These are phyloP conservation scores for Bemisia tabaci DNA, from an alignment of 1,140 invertebrate genomes.

Conservation along the genomic window DNA sequence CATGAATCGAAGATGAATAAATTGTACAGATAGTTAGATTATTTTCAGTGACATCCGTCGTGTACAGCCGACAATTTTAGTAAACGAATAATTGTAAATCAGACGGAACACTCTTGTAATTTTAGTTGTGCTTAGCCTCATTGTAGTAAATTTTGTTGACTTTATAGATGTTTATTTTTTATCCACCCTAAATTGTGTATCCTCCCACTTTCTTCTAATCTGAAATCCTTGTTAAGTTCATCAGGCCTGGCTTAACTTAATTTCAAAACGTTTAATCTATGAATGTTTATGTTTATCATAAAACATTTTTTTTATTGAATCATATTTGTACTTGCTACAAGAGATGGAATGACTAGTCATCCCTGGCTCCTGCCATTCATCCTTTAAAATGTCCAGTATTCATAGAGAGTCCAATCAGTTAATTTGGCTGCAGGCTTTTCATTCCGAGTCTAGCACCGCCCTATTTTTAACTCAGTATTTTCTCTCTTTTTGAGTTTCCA, in stretches of 20 bases:
- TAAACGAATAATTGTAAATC: neutral
- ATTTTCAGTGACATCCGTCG: neutral
- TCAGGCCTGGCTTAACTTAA: too few species aligned
- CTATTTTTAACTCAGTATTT: too few species aligned
- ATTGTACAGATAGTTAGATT: neutral
- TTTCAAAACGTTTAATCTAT: too few species aligned
- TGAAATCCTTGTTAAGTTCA: neutral
- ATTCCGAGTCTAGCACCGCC: too few species aligned
- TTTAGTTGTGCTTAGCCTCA: neutral
- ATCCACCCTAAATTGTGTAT: neutral
- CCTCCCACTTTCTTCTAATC: neutral
- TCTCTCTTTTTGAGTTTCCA: too few species aligned
- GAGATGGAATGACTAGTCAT: neutral
- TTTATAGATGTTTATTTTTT: neutral
- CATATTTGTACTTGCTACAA: neutral
- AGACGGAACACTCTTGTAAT: neutral
- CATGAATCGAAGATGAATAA: neutral
- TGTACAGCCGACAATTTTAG: neutral
- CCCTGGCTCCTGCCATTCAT: too few species aligned
- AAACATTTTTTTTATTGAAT: neutral
- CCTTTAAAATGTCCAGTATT: too few species aligned
- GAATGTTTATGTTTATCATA: neutral
- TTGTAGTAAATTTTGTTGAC: neutral
- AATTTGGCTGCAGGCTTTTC: too few species aligned
- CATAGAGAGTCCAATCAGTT: too few species aligned